A percentile compares a stretch with the other conserved stretches of the same genome.
Conservation (phyloP, 2,797 vertebrate genomes). For the Scyliorhinus canicula region DNA sequence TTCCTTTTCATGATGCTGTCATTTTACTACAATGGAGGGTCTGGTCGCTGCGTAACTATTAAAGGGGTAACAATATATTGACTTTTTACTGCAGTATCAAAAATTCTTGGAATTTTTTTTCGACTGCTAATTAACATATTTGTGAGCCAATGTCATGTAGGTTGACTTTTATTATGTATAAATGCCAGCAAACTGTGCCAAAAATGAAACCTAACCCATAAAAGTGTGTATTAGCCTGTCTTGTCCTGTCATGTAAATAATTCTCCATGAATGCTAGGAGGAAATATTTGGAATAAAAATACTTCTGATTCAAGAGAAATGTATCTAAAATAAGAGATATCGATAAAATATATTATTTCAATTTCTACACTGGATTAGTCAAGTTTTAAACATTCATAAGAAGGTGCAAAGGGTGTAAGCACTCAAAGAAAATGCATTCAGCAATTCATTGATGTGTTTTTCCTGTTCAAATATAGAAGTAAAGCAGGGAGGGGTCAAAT, state of each 20-base stretch:
- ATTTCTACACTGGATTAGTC: neutral
- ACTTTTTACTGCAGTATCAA: slow-evolving; percentile 21
- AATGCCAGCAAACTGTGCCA: neutral
- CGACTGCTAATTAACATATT: slow-evolving; percentile 30
- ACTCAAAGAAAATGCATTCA: neutral
- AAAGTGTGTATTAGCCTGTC: slow-evolving; percentile 28
- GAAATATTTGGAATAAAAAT: neutral
- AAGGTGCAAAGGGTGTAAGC: neutral
- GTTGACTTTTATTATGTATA: slow-evolving; percentile 37
- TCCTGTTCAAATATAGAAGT: neutral
- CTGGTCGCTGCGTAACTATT: slow-evolving; percentile 8
- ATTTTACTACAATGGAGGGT: slow-evolving; percentile 2
- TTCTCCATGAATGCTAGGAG: neutral
- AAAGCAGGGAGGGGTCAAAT: neutral
- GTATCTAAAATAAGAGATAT: neutral
- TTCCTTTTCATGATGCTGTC: neutral
- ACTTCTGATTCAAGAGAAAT: neutral
- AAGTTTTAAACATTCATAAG: neutral
- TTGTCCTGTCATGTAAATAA: neutral
- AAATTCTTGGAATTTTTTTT: slow-evolving; percentile 9
- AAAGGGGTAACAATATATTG: slow-evolving; percentile 35
- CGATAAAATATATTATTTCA: neutral
- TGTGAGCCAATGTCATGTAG: slow-evolving; percentile 4
- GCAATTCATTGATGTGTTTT: neutral
- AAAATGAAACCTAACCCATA: slow-evolving; percentile 30